Evolutionary conservation across 2,888 invertebrate species (phyloP).

Genomic region (Habroteleia sp.): DNA sequence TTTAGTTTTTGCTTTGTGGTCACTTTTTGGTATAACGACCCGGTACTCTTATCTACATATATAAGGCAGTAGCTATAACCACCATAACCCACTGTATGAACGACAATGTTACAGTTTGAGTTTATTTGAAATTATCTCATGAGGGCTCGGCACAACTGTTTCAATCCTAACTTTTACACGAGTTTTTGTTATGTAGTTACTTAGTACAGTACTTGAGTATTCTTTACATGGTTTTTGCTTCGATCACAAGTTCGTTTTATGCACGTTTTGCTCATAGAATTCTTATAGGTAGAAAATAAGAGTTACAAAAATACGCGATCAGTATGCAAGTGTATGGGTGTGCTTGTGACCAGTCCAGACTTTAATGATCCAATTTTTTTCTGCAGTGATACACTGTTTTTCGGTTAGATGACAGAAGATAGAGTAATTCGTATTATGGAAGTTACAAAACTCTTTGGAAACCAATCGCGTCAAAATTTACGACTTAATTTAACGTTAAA

Average conservation of each 20-base stretch:
- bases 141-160: conserved; percentile 51
- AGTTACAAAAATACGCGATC: conserved; percentile 40
- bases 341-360: not conserved
- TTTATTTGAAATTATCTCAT: conserved; percentile 39
- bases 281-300: conserved; percentile 28
- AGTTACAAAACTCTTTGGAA: not conserved
- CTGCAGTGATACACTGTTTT: not conserved
- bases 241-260: conserved; percentile 33
- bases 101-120: conserved; percentile 40
- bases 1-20: conserved; percentile 25
- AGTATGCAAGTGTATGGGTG: conserved; percentile 2
- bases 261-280: conserved; percentile 12
- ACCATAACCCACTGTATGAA: conserved; percentile 71
- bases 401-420: not conserved
- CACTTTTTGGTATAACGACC: conserved; percentile 27
- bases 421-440: not conserved
- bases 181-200: conserved; percentile 19
- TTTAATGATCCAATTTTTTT: conserved; percentile 8
- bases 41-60: conserved; percentile 72
- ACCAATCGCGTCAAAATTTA: conserved; percentile 1
- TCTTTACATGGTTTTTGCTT: conserved; percentile 27
- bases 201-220: conserved; percentile 38
- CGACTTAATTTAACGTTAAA: conserved; percentile 6
- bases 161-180: conserved; percentile 29
- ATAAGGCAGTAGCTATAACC: conserved; percentile 75